These are phyloP conservation scores for Chamaea fasciata DNA, from an alignment of 2,113 vertebrate species.

Conservation along the genomic window DNA sequence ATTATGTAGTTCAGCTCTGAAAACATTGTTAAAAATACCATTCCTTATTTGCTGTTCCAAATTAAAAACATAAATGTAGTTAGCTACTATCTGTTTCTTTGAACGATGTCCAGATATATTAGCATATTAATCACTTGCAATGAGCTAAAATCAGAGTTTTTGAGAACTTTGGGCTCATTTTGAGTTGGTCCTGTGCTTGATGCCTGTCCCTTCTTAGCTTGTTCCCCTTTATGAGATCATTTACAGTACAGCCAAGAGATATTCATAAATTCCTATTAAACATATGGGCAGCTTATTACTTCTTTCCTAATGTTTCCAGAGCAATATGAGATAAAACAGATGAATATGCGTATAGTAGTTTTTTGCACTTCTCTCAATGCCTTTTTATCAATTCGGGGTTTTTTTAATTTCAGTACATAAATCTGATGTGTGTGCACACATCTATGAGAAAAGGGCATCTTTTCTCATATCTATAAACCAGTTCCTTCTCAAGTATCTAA, in stretches of 20 bases:
- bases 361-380: not conserved
- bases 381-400: not conserved
- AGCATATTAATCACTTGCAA: not conserved
- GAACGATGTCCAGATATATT: not conserved
- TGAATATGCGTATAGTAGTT: not conserved
- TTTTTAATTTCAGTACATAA: not conserved
- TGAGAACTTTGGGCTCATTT: not conserved
- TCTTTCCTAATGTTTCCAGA: not conserved
- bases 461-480: not conserved
- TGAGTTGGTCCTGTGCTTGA: not conserved
- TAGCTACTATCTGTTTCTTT: not conserved
- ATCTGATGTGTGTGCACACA: not conserved
- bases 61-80: not conserved
- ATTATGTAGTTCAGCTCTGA: not conserved
- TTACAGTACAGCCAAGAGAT: not conserved
- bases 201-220: not conserved
- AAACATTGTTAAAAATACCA: not conserved
- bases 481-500: constrained; percentile 27
- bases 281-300: not conserved
- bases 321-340: not conserved
- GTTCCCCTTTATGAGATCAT: not conserved
- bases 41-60: constrained; percentile 32
- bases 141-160: not conserved
- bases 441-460: not conserved
- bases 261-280: not conserved